These are phyloP conservation scores for cat (Felis catus) DNA, from an alignment of 2,113 vertebrate genomes.

Conservation along the genomic window DNA sequence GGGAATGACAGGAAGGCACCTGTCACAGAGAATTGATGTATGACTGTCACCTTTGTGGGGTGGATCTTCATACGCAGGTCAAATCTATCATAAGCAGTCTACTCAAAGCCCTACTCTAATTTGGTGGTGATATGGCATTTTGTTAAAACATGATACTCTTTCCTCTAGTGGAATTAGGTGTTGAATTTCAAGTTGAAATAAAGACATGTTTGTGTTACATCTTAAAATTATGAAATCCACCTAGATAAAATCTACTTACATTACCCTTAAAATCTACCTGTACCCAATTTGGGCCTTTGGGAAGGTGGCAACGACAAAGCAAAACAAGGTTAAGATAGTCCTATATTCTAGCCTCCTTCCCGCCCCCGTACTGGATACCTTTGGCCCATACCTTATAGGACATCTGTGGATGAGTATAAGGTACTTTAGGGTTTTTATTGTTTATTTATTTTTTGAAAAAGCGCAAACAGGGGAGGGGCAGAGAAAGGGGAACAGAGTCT, in stretches of 20 bases:
- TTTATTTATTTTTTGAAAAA: too few relatives aligned
- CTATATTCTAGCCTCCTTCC: background rate
- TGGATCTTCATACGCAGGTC: background rate
- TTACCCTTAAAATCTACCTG: background rate
- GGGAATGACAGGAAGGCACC: background rate
- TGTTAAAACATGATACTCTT: background rate
- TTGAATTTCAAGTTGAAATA: constrained; percentile 26
- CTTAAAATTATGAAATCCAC: constrained; percentile 2
- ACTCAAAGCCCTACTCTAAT: background rate
- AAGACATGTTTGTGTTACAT: background rate
- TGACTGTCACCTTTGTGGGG: background rate
- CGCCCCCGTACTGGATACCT: background rate
- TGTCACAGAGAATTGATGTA: background rate
- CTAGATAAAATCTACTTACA: background rate
- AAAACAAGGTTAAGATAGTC: background rate
- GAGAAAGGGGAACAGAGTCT: too few relatives aligned
- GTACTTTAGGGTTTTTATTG: background rate
- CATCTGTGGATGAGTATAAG: background rate
- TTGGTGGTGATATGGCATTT: background rate
- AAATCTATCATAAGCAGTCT: background rate
- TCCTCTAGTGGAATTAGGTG: background rate
- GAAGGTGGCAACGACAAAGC: background rate
- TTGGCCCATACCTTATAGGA: background rate
- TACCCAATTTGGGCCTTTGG: background rate
- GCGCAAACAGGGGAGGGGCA: too few relatives aligned